phyloP scores from a whole-genome alignment of 2,888 invertebrate genomes.

The Liodrosophila aerea region DNA sequence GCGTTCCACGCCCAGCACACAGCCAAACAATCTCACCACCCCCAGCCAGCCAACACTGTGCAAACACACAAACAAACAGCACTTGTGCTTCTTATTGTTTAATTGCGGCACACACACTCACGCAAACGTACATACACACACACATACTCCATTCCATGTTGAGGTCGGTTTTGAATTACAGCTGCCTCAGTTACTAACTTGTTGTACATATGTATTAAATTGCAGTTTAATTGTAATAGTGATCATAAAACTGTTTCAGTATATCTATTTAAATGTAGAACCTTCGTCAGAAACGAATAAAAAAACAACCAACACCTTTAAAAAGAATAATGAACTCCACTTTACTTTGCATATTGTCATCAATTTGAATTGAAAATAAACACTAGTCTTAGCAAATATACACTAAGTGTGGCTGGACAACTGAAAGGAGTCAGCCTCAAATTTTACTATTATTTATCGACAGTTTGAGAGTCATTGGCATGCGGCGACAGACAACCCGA shows the following conservation, averaged over 20 bases:
- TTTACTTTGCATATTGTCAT: too few species aligned
- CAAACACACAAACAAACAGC: conserved; percentile 21
- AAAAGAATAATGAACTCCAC: too few species aligned
- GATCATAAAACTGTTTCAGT: too few species aligned
- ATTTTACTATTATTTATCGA: conserved; percentile 6
- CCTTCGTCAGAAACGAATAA: too few species aligned
- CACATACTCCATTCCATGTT: conserved; percentile 38
- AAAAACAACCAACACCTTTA: too few species aligned
- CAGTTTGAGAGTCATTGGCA: conserved; percentile 29
- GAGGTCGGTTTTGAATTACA: conserved; percentile 53
- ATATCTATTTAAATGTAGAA: too few species aligned
- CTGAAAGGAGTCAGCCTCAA: too few species aligned
- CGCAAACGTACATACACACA: conserved; percentile 14
- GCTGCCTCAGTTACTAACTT: conserved; percentile 54
- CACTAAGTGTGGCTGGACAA: too few species aligned
- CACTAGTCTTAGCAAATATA: too few species aligned
- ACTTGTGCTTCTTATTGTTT: conserved; percentile 54
- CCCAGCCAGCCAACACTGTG: conserved; percentile 6
- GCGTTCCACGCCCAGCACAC: conserved; percentile 63
- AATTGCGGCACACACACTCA: conserved; percentile 41
- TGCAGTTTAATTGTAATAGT: conserved; percentile 37
- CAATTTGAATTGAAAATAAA: too few species aligned
- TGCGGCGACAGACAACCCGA: conserved; percentile 25
- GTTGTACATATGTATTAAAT: conserved; percentile 53
- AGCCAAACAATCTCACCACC: conserved; percentile 34